A percentile compares a stretch with the other conserved stretches of the same genome.
Conservation (phyloP, 2,888 invertebrate species). For the Polietes domitor region DNA sequence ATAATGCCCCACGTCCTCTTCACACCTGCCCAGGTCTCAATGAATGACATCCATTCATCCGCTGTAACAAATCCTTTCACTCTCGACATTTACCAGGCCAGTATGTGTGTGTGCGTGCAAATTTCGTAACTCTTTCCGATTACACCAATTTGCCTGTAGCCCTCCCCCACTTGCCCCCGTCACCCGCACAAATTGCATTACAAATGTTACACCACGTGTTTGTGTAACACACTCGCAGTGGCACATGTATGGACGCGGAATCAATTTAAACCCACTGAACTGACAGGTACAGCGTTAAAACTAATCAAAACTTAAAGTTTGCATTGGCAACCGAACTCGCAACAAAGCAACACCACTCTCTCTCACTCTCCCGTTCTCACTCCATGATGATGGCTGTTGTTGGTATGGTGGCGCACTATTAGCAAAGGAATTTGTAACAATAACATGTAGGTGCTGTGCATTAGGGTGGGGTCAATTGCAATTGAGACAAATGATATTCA, state of each 20-base stretch:
- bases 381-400: too few species aligned
- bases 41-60: too few species aligned
- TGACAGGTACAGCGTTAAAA: conserved; percentile 29
- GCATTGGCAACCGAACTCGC: conserved; percentile 13
- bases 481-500: too few species aligned
- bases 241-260: neutral
- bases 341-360: neutral
- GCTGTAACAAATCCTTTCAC: too few species aligned
- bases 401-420: neutral
- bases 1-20: too few species aligned
- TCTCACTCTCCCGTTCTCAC: too few species aligned
- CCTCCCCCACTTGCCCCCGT: neutral
- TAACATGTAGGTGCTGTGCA: neutral
- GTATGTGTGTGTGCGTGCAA: too few species aligned
- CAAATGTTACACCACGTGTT: neutral
- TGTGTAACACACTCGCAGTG: neutral
- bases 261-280: conserved; percentile 28
- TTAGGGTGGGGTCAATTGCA: too few species aligned
- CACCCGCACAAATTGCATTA: neutral
- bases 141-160: neutral
- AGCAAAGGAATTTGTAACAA: conserved; percentile 30
- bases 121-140: neutral
- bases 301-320: conserved; percentile 36
- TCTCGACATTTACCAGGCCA: too few species aligned
- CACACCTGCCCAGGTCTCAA: too few species aligned